A percentile compares a stretch with the other conserved stretches of the same genome.
Conservation (phyloP, 1,140 invertebrate genomes). For the Branchinecta lynchi region DNA sequence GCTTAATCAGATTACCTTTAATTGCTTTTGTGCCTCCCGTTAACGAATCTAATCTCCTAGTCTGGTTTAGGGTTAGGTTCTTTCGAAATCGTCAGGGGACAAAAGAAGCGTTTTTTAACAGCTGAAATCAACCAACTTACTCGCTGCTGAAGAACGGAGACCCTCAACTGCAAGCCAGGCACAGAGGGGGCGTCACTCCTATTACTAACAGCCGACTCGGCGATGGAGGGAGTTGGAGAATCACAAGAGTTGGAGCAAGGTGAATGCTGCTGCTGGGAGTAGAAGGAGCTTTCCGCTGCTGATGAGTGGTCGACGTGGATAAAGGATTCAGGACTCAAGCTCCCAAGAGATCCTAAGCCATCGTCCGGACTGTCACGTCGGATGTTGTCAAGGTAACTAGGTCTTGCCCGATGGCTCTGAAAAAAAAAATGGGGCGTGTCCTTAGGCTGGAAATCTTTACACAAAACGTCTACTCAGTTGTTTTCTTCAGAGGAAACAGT, state of each 20-base stretch:
- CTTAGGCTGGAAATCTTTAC: slow-evolving; percentile 29
- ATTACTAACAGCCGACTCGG: slow-evolving; percentile 27
- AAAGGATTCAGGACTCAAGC: slow-evolving; percentile 24
- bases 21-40: too few species aligned
- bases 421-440: slow-evolving; percentile 30
- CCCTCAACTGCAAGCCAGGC: slow-evolving; percentile 44
- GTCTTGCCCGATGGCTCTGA: slow-evolving; percentile 27
- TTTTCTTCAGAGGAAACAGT: slow-evolving; percentile 22
- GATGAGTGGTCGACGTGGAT: slow-evolving; percentile 36
- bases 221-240: slow-evolving; percentile 41
- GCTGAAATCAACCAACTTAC: slow-evolving; percentile 41
- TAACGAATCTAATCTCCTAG: too few species aligned
- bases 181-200: slow-evolving; percentile 30
- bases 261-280: slow-evolving; percentile 36
- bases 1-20: too few species aligned
- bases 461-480: background rate
- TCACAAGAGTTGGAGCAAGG: slow-evolving; percentile 25
- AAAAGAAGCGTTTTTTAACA: background rate
- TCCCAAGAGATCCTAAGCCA: slow-evolving; percentile 32
- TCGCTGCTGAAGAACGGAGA: slow-evolving; percentile 65
- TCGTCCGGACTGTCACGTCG: slow-evolving; percentile 29
- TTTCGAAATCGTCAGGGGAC: too few species aligned
- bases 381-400: slow-evolving; percentile 28
- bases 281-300: slow-evolving; percentile 49
- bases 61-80: too few species aligned